Evolutionary conservation across 1,140 invertebrate genomes (phyloP).

Genomic region (Drosophila mauritiana): DNA sequence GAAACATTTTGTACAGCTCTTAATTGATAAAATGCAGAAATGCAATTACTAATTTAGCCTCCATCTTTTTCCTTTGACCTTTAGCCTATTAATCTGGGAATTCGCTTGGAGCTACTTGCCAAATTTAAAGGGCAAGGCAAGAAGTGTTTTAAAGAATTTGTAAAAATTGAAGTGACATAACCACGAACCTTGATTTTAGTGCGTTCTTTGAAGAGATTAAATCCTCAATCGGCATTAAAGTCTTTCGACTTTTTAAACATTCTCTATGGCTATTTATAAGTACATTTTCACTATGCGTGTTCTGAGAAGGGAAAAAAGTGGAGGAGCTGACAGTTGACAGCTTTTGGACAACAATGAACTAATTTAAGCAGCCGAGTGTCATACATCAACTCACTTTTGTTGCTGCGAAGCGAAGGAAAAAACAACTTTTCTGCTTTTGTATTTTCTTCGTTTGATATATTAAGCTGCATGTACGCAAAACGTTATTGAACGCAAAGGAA

Average conservation of each 20-base stretch:
- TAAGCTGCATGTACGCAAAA: slow-evolving; percentile 71
- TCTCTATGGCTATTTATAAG: too few species aligned
- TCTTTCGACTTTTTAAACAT: too few species aligned
- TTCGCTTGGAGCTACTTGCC: background rate
- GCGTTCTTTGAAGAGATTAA: slow-evolving; percentile 18
- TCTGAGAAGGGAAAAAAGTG: background rate
- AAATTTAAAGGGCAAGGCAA: background rate
- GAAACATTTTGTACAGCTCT: slow-evolving; percentile 54
- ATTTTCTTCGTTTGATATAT: slow-evolving; percentile 45
- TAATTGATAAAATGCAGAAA: slow-evolving; percentile 72
- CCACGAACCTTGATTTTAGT: slow-evolving; percentile 7
- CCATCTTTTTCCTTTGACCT: background rate
- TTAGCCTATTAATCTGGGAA: slow-evolving; percentile 15
- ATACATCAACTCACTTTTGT: slow-evolving; percentile 58
- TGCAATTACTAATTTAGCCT: slow-evolving; percentile 53
- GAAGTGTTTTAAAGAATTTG: background rate
- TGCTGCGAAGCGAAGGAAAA: slow-evolving; percentile 1
- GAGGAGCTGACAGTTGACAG: slow-evolving; percentile 70
- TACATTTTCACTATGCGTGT: slow-evolving; percentile 18
- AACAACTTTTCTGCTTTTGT: slow-evolving; percentile 9
- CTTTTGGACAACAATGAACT: slow-evolving; percentile 77
- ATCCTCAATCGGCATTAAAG: slow-evolving; percentile 13
- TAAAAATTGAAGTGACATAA: slow-evolving; percentile 1
- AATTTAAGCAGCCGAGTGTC: slow-evolving; percentile 71
- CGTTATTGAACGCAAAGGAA: slow-evolving; percentile 59